Base-by-base conservation (phyloP, 2,888 invertebrate species). In the Lithosia quadra region DNA sequence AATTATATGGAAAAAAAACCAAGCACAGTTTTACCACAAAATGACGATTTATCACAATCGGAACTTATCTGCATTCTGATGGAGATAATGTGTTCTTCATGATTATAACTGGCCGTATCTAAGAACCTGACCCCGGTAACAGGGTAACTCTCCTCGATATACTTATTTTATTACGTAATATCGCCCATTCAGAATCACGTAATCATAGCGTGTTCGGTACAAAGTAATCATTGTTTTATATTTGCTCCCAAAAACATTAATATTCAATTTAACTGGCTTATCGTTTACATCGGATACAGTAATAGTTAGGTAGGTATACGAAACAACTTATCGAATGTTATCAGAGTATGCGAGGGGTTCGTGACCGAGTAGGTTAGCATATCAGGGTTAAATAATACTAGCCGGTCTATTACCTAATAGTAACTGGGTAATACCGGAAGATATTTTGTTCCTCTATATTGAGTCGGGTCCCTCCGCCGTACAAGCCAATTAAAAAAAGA, bases 211-310 rank as follows among this genome's bases (percentile, higher is more conserved):
- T 65, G 68, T 36, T 15, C 60, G 21, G 7, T 43, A 61, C 56
- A 65, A 56, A 24, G 60, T 64, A 53, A 72, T 71, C 72, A 65
- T 60, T 77, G 72, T 80, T 77, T n/a, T 76, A 77, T 72, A 69
- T 77, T 76, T 80, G 67, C 69, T 67, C 59, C 57, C 43, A 75
- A 77, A 76, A 74, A 72, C 68, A 61, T 71, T 75, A 79, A 76
- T 69, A 67, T 73, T 72, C 60, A 67, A 73, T 69, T 77, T 68
- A 62, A 68, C 36, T 24, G 2, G 36, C 13, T 69, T 74, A 73
- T 79, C 69, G 58, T 7, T 18, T 36, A 34, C 62, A 59, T 56
- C 59, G 24, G 28, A 39, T 58, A 33, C 65, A 21, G 22, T 15
- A 39, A n/a, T n/a, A n/a, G n/a, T n/a, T n/a, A n/a, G n/a, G n/a